Evolutionary conservation across 1,140 invertebrate species (phyloP).

Genomic region (Physella acuta): DNA sequence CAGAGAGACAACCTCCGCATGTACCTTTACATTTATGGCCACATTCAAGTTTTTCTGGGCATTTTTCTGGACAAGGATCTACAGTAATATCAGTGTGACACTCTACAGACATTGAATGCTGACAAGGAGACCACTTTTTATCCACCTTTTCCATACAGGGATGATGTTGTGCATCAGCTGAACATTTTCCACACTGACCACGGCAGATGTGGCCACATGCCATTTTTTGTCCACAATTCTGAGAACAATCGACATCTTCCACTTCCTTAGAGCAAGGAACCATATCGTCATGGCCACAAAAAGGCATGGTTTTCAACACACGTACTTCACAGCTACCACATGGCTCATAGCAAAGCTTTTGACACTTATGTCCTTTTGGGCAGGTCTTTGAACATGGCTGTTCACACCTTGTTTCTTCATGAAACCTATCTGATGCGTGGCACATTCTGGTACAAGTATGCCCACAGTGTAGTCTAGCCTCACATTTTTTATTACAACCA

Average conservation of each 20-base stretch:
- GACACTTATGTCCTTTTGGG: slow-evolving; percentile 20
- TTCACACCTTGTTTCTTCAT: slow-evolving; percentile 8
- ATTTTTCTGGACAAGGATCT: slow-evolving; percentile 20
- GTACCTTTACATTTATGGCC: slow-evolving; percentile 20
- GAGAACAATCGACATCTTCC: neutral
- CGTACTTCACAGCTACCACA: slow-evolving; percentile 11
- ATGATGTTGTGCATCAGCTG: neutral
- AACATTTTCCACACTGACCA: slow-evolving; percentile 16
- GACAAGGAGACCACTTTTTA: slow-evolving; percentile 2
- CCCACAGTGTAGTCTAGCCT: slow-evolving; percentile 20
- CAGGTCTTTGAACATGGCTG: slow-evolving; percentile 9
- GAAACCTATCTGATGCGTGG: slow-evolving; percentile 23
- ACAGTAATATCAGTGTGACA: neutral
- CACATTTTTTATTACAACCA: slow-evolving; percentile 23
- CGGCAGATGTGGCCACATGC: slow-evolving; percentile 18
- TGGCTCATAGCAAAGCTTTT: slow-evolving; percentile 6
- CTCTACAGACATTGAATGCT: slow-evolving; percentile 2
- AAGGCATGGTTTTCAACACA: neutral
- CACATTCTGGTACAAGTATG: slow-evolving; percentile 25
- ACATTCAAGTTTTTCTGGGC: slow-evolving; percentile 2
- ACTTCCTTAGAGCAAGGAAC: slow-evolving; percentile 16
- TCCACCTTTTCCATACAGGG: slow-evolving; percentile 14
- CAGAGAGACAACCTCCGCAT: slow-evolving; percentile 21
- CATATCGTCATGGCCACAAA: slow-evolving; percentile 16
- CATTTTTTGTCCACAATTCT: slow-evolving; percentile 7